Percentiles rank a stretch among this genome's conserved stretches.
These are phyloP conservation scores for Bergia puertoricense DNA, from an alignment of 92 coral and sea anemone genomes.

Conservation along the genomic window DNA sequence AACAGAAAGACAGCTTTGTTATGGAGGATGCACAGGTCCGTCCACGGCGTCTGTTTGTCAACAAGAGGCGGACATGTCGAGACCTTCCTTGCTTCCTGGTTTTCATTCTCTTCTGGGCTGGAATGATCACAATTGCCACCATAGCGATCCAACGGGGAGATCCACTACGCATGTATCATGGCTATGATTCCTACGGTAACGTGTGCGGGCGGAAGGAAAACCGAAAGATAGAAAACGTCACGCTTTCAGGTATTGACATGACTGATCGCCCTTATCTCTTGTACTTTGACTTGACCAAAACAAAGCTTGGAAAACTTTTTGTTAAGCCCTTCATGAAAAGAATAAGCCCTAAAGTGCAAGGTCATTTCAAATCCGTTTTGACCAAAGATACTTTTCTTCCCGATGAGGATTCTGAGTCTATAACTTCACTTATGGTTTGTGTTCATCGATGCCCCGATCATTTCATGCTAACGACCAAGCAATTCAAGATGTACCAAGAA, in stretches of 20 bases:
- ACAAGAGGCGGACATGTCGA: conserved; percentile 43
- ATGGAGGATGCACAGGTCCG: conserved; percentile 26
- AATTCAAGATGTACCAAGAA: conserved; percentile 36
- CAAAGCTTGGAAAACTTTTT: conserved; percentile 43
- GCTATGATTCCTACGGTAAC: conserved; percentile 50
- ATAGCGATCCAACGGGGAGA: conserved; percentile 51
- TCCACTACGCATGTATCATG: conserved; percentile 43
- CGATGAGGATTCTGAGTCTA: conserved; percentile 14
- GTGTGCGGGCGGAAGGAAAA: conserved; percentile 48
- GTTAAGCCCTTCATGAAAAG: conserved; percentile 40
- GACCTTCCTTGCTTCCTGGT: conserved; percentile 44
- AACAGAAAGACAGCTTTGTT: conserved; percentile 13
- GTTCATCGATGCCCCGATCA: conserved; percentile 45
- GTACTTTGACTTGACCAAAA: conserved; percentile 49
- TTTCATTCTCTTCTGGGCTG: conserved; percentile 48
- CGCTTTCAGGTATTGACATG: conserved; percentile 48
- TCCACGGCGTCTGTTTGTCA: conserved; percentile 14
- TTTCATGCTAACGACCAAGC: conserved; percentile 45
- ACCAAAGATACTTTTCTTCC: conserved; percentile 24
- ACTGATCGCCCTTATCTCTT: conserved; percentile 45
- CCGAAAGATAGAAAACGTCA: conserved; percentile 38
- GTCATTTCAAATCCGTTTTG: conserved; percentile 39
- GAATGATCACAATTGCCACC: conserved; percentile 41
- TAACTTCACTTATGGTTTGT: conserved; percentile 44
- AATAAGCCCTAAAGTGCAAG: conserved; percentile 43